A percentile compares a stretch with the other conserved stretches of the same genome.
These are phyloP conservation scores for Tiliacea citrago DNA, from an alignment of 2,888 invertebrate genomes.

Conservation along the genomic window DNA sequence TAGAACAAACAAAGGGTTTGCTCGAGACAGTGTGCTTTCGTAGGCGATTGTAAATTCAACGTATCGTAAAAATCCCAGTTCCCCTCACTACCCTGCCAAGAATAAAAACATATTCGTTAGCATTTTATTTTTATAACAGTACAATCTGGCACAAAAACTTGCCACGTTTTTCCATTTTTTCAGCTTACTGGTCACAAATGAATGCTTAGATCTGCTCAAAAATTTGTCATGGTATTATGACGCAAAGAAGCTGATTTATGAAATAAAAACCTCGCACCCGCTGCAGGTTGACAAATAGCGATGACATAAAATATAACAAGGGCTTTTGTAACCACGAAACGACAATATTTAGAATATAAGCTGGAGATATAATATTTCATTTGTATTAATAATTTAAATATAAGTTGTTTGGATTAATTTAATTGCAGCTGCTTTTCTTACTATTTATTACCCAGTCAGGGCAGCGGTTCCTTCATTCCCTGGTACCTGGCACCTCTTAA, in stretches of 20 bases:
- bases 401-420: not conserved
- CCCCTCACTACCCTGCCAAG: slow-evolving; percentile 67
- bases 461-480: not conserved
- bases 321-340: slow-evolving; percentile 39
- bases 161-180: slow-evolving; percentile 42
- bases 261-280: slow-evolving; percentile 61
- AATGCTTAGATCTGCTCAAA: slow-evolving; percentile 60
- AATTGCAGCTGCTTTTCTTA: not conserved
- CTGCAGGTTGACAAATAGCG: slow-evolving; percentile 61
- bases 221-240: slow-evolving; percentile 59
- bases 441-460: not conserved
- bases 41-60: slow-evolving; percentile 89
- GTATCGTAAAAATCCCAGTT: slow-evolving; percentile 86
- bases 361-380: slow-evolving; percentile 19
- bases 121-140: slow-evolving; percentile 59
- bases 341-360: slow-evolving; percentile 30
- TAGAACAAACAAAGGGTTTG: slow-evolving; percentile 90
- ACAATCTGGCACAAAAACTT: slow-evolving; percentile 55
- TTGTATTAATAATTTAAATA: not conserved
- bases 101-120: slow-evolving; percentile 63
- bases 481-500: not conserved
- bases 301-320: slow-evolving; percentile 48
- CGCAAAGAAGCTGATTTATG: slow-evolving; percentile 66
- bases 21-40: slow-evolving; percentile 89
- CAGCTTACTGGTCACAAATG: slow-evolving; percentile 49